These are phyloP conservation scores for Lanistes nyassanus DNA, from an alignment of 1,140 invertebrate genomes.

Conservation along the genomic window DNA sequence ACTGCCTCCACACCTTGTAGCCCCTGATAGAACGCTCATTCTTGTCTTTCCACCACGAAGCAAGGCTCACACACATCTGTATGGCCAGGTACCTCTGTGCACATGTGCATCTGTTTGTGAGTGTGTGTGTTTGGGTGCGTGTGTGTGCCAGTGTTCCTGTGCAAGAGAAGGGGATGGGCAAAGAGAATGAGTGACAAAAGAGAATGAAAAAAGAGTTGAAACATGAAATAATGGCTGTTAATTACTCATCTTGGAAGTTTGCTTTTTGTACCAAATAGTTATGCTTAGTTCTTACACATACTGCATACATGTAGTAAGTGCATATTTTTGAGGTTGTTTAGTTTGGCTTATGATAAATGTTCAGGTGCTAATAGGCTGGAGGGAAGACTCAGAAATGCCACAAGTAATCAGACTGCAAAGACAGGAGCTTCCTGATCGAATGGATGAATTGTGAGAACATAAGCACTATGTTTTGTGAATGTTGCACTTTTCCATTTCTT, in stretches of 20 bases:
- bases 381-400: conserved; percentile 33
- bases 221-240: background rate
- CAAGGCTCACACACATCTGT: conserved; percentile 26
- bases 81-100: background rate
- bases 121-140: conserved; percentile 5
- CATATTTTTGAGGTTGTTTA: too few species aligned
- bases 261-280: too few species aligned
- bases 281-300: too few species aligned
- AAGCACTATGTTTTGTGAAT: background rate
- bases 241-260: background rate
- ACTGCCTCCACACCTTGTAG: conserved; percentile 21
- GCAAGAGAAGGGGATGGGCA: background rate
- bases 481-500: background rate
- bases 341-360: conserved; percentile 1
- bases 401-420: conserved; percentile 28
- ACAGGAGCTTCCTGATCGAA: conserved; percentile 35
- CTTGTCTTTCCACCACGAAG: conserved; percentile 23
- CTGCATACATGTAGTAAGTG: too few species aligned
- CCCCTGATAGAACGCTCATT: conserved; percentile 15
- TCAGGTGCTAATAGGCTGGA: conserved; percentile 43
- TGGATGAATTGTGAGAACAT: conserved; percentile 32
- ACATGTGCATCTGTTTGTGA: background rate
- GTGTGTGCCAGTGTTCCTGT: background rate
- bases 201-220: background rate
- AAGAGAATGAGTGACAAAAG: conserved; percentile 1